These are phyloP conservation scores for Troglohyphantes excavatus DNA, from an alignment of 2,888 invertebrate species.

Conservation along the genomic window DNA sequence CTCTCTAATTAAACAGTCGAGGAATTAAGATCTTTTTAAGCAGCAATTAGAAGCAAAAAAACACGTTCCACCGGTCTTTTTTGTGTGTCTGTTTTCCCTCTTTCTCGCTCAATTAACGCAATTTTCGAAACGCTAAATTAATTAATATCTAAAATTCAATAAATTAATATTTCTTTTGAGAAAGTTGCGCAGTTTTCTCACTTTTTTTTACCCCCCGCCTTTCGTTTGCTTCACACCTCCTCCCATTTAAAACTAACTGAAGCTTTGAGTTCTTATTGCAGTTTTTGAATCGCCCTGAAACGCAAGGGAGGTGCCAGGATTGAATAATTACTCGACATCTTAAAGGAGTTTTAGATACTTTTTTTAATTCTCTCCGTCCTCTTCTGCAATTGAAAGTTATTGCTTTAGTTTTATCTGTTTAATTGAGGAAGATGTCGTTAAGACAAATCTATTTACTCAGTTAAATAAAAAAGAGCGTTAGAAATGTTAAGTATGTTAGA, in stretches of 20 bases:
- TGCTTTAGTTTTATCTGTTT: neutral
- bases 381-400: neutral
- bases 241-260: constrained; percentile 19
- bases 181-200: constrained; percentile 18
- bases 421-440: neutral
- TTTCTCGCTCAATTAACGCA: constrained; percentile 62
- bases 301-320: neutral
- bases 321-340: constrained; percentile 44
- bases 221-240: neutral
- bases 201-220: neutral
- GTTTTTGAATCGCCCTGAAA: neutral
- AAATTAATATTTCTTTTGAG: constrained; percentile 70
- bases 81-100: constrained; percentile 41
- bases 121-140: constrained; percentile 72
- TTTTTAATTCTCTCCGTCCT: neutral
- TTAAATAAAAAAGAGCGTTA: too few relatives aligned
- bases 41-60: constrained; percentile 73
- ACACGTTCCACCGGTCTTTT: neutral
- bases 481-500: too few relatives aligned
- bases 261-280: neutral
- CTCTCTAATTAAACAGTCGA: constrained; percentile 73
- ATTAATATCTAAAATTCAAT: constrained; percentile 74
- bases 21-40: constrained; percentile 75
- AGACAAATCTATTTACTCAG: neutral
- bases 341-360: neutral